Percentiles rank a stretch among this genome's conserved stretches.
Conservation (phyloP, 2,113 vertebrate species). For the Gnathonemus longibarbis region DNA sequence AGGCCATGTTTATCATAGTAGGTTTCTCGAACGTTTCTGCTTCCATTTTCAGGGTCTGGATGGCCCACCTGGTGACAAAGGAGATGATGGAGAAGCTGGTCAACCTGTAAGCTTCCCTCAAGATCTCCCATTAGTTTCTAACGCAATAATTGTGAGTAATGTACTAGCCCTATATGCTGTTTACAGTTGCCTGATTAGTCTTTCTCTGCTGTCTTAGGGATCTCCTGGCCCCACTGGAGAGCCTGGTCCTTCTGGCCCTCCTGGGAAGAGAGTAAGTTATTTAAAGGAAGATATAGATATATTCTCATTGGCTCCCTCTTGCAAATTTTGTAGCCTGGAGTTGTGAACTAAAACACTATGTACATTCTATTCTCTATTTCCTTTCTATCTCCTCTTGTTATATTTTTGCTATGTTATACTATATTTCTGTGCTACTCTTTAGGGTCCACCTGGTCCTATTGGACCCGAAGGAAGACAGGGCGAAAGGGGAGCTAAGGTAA, state of each 20-base stretch:
- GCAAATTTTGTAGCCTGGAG: background rate
- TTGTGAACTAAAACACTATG: background rate
- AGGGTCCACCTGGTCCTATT: constrained; percentile 84
- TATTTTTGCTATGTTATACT: constrained; percentile 5
- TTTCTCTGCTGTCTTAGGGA: constrained; percentile 58
- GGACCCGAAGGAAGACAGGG: constrained; percentile 85
- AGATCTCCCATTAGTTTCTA: background rate
- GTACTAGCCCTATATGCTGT: background rate
- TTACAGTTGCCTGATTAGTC: background rate
- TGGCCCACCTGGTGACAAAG: constrained; percentile 82
- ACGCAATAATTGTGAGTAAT: background rate
- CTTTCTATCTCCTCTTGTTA: constrained; percentile 14
- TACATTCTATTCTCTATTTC: background rate
- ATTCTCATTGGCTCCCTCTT: background rate
- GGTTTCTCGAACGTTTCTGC: background rate
- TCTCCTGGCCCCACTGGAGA: constrained; percentile 86
- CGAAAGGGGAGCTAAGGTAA: constrained; percentile 87
- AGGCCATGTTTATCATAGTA: background rate
- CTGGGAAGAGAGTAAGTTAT: constrained; percentile 81
- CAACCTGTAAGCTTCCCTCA: constrained; percentile 71
- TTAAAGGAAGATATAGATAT: background rate
- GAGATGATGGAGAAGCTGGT: constrained; percentile 84
- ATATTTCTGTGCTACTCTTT: constrained; percentile 23
- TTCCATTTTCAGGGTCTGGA: constrained; percentile 74
- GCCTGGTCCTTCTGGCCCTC: constrained; percentile 81